These are phyloP conservation scores for Seira sanloemensis DNA, from an alignment of 2,888 invertebrate species.

Conservation along the genomic window DNA sequence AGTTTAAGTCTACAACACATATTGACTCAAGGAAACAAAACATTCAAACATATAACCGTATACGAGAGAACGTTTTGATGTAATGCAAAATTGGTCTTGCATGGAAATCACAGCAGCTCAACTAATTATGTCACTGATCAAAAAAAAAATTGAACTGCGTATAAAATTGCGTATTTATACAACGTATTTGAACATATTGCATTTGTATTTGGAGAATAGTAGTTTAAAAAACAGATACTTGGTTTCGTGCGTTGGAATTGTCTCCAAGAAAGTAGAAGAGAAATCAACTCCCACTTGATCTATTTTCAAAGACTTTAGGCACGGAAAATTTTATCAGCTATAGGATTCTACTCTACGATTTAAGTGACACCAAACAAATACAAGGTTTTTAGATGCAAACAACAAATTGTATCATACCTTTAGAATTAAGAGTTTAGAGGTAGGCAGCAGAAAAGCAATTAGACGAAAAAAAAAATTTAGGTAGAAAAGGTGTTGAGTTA, in stretches of 20 bases:
- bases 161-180: slow-evolving; percentile 33
- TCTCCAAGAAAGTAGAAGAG: too few species aligned
- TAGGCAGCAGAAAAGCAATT: too few species aligned
- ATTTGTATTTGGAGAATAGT: slow-evolving; percentile 29
- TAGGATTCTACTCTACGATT: background rate
- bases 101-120: slow-evolving; percentile 10
- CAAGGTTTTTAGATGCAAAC: background rate
- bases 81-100: background rate
- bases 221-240: too few species aligned
- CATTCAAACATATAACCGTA: slow-evolving; percentile 64
- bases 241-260: background rate
- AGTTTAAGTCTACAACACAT: slow-evolving; percentile 15
- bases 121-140: too few species aligned
- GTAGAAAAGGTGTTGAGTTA: too few species aligned
- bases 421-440: too few species aligned
- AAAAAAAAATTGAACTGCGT: too few species aligned
- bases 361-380: background rate
- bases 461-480: too few species aligned
- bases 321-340: too few species aligned
- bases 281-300: background rate
- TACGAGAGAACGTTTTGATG: slow-evolving; percentile 45
- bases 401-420: too few species aligned
- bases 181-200: slow-evolving; percentile 60
- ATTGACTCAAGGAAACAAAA: slow-evolving; percentile 38
- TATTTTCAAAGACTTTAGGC: too few species aligned